phyloP scores from a whole-genome alignment of 2,888 invertebrate genomes.

The Synanthedon vespiformis region DNA sequence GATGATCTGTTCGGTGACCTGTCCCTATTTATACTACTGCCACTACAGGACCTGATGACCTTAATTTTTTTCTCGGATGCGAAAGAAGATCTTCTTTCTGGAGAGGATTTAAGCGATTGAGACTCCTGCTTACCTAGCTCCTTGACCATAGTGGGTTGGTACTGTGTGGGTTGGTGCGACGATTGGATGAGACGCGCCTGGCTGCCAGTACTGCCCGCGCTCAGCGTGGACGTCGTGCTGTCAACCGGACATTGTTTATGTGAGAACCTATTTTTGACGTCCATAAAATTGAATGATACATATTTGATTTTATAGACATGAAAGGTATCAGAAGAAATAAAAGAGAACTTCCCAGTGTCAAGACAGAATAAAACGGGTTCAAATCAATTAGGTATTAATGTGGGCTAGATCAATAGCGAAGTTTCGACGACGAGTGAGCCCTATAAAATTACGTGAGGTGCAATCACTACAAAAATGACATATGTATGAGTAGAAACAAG shows the following conservation, averaged over 20 bases:
- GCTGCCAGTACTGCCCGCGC: conserved; percentile 93
- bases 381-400: too few species aligned
- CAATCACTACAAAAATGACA: conserved; percentile 22
- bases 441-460: too few species aligned
- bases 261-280: too few species aligned
- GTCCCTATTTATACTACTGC: conserved; percentile 57
- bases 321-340: too few species aligned
- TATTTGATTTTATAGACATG: too few species aligned
- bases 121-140: conserved; percentile 85
- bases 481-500: conserved; percentile 54
- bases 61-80: conserved; percentile 49
- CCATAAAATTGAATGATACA: too few species aligned
- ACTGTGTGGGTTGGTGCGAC: conserved; percentile 92
- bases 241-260: conserved; percentile 17
- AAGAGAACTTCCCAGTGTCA: too few species aligned
- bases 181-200: conserved; percentile 94
- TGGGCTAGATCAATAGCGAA: too few species aligned
- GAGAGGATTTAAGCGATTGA: conserved; percentile 65
- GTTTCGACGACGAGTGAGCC: too few species aligned
- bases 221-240: conserved; percentile 94
- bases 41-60: conserved; percentile 69
- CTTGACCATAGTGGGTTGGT: conserved; percentile 88
- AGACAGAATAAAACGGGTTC: too few species aligned
- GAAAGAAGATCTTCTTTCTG: conserved; percentile 41
- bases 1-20: conserved; percentile 48